Percentiles rank a stretch among this genome's conserved stretches.
These are phyloP conservation scores for Litoditis marina DNA, from an alignment of 2,888 invertebrate genomes.

Conservation along the genomic window DNA sequence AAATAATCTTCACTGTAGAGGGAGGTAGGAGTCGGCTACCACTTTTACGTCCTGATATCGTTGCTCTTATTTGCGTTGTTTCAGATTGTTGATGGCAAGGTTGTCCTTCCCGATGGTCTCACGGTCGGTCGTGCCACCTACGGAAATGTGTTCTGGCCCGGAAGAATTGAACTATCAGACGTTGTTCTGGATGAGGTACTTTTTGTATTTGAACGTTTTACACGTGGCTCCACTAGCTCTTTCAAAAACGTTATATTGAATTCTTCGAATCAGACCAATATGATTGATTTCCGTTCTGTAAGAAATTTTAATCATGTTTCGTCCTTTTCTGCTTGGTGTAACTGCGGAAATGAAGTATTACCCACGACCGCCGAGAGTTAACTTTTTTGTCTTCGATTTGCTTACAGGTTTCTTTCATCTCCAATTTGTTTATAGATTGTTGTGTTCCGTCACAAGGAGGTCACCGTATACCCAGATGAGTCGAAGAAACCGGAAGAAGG, in stretches of 20 bases:
- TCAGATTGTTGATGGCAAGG: conserved; percentile 24
- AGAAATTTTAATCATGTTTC: too few species aligned
- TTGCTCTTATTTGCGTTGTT: background rate
- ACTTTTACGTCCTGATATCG: too few species aligned
- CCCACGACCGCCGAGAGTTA: too few species aligned
- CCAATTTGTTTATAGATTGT: conserved; percentile 29
- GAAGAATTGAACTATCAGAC: conserved; percentile 50
- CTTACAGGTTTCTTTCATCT: background rate
- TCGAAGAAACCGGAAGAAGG: conserved; percentile 85
- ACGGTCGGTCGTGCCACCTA: conserved; percentile 65
- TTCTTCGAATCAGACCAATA: background rate
- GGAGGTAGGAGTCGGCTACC: too few species aligned
- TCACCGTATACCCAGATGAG: conserved; percentile 86
- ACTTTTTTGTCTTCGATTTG: too few species aligned
- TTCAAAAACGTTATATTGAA: background rate
- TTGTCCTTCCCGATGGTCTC: conserved; percentile 61
- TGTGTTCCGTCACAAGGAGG: conserved; percentile 79
- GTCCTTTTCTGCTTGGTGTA: too few species aligned
- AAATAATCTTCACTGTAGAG: too few species aligned
- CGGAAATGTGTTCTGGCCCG: conserved; percentile 66
- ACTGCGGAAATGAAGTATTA: too few species aligned
- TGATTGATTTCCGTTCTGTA: too few species aligned
- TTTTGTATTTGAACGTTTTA: background rate
- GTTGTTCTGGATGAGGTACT: conserved; percentile 35
- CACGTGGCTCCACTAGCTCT: too few species aligned